A percentile compares a stretch with the other conserved stretches of the same genome.
phyloP scores from a whole-genome alignment of 64 coral and sea anemone genomes.

The Actinia tenebrosa region DNA sequence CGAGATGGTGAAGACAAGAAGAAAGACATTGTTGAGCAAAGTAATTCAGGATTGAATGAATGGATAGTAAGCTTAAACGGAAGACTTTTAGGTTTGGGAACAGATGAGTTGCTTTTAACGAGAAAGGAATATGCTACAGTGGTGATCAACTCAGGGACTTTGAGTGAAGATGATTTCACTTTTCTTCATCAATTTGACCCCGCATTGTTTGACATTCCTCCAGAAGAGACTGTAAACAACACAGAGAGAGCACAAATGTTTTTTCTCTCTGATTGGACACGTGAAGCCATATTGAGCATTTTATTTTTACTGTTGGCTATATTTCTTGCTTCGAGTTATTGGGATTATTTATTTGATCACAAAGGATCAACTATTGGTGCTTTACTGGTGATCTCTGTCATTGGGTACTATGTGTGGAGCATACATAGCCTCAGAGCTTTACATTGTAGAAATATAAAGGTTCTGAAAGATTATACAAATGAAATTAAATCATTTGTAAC shows the following conservation, averaged over 20 bases:
- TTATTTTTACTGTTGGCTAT: not conserved
- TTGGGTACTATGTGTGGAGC: not conserved
- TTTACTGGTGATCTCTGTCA: not conserved
- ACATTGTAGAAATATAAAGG: constrained; percentile 33
- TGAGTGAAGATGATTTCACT: constrained; percentile 60
- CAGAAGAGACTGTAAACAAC: not conserved
- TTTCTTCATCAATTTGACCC: constrained; percentile 77
- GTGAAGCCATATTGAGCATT: not conserved
- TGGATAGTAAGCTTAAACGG: not conserved
- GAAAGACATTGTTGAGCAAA: not conserved
- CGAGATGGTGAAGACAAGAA: not conserved
- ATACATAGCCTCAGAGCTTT: constrained; percentile 17
- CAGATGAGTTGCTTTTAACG: not conserved
- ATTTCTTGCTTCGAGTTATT: not conserved
- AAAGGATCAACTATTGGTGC: not conserved
- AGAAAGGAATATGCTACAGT: constrained; percentile 1
- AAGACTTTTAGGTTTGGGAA: not conserved
- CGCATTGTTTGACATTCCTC: constrained; percentile 38
- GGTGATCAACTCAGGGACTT: constrained; percentile 37
- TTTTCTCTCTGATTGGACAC: not conserved
- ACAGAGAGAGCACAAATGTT: not conserved
- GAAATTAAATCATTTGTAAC: constrained; percentile 31
- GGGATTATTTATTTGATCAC: not conserved
- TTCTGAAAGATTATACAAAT: constrained; percentile 28
- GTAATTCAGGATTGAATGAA: not conserved